Evolutionary conservation across 1,140 invertebrate genomes (phyloP), one percentile per base, ranked within the genome.

Genomic region (Euborellia annulipes): DNA sequence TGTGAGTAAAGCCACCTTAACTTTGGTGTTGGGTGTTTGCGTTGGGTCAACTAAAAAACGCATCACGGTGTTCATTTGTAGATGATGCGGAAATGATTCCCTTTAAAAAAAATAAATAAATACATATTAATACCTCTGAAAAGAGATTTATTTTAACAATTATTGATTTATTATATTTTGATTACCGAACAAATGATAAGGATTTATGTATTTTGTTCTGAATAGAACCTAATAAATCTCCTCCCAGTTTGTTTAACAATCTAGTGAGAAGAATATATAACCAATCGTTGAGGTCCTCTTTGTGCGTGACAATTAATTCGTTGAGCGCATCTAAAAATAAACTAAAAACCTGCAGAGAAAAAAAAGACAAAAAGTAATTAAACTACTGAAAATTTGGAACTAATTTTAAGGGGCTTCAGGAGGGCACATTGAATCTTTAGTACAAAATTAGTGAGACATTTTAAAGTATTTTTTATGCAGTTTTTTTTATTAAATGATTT

Each of bases 301-400:
- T 80, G 64, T 96, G 87, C n/a, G 79, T 79, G 49, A 75, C 64
- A 39, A 96, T 81, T 46, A 95, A 64, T 58, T 94, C 89, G 51
- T 85, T 83, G 14, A 96, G 71, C 0, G 88, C 86, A 55, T 96
- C 92, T 54, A 96, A 64, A 65, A 95, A 92, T 45, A 95, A 65
- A 40, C 84, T 85, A 63, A 95, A 90, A 39, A 94, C 86, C 69
- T 73, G 46, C 1, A 52, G n/a, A n/a, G n/a, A n/a, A n/a, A n/a
- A n/a, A n/a, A 48, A 38, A 45, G 11, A 51, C 9, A 46, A 49
- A 13, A 13, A 36, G 14, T 16, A 38, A 21, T 18, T 9, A 8
- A 43, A 47, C 38, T 11, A 9, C 13, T 9, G 17, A 8, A 44
- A 6, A 14, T 46, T 43, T 20, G 21, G 8, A 9, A 17, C 9